Evolutionary conservation across 2,888 invertebrate genomes (phyloP), one percentile per base, ranked within the genome.

Genomic region (Brachyptera putata): DNA sequence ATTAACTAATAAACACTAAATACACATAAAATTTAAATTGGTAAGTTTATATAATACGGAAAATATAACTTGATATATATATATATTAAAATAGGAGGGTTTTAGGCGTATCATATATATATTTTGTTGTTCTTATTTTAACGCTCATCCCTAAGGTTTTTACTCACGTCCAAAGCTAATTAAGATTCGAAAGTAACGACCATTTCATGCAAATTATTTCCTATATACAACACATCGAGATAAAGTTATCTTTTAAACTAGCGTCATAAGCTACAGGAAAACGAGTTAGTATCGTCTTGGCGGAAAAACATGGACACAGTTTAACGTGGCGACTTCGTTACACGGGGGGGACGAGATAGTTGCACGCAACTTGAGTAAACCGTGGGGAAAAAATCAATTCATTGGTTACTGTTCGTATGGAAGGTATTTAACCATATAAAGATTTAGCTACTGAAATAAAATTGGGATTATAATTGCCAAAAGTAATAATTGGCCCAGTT

Each of bases 141-240:
- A 53, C 53, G 53, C 36, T 53, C 34, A 46, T 53, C 22, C 34
- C 53, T 14, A 50, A 34, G 50, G 56, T 49, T 39, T 39, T 55
- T 43, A 53, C 56, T 56, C 50, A 56, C 56, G 49, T 60, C 46
- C 34, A 53, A 53, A 61, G 21, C 60, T 61, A 57, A 61, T 61
- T 61, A 61, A 56, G 60, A 61, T 41, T 56, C 39, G 3, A 59
- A 56, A 36, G 13, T 61, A 61, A 61, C 48, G 60, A 49, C 56
- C 48, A 18, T 61, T 61, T 61, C 49, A 61, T 61, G 60, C 60
- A 61, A 61, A 61, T 61, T 49, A 48, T 56, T 56, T 46, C 18
- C 39, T 11, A 13, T n/a, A 4, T n/a, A 34, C 14, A 50, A 50
- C 30, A 13, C 53, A 36, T 36, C 21, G 22, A 53, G 50, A 53